Evolutionary conservation across 2,113 vertebrate genomes (phyloP).

Genomic region (Amblyornis subalaris): DNA sequence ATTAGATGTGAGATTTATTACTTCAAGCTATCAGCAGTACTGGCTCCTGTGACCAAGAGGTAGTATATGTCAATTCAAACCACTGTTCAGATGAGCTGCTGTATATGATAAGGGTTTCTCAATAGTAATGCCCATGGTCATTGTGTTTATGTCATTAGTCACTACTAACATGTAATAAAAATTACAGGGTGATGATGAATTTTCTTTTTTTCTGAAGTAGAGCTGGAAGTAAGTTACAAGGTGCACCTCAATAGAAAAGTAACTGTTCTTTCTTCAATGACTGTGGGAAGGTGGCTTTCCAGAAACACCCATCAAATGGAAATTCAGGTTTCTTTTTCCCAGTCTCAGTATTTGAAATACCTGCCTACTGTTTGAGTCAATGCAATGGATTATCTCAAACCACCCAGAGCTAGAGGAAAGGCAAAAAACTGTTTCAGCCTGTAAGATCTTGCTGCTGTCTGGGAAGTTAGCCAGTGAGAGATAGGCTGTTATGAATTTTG

Average conservation of each 20-base stretch:
- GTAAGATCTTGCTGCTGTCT: neutral
- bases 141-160: neutral
- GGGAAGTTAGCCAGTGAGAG: neutral
- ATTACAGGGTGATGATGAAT: neutral
- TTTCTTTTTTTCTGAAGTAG: neutral
- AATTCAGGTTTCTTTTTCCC: neutral
- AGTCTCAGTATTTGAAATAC: neutral
- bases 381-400: neutral
- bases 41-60: neutral
- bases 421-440: neutral
- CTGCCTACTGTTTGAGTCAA: neutral
- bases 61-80: neutral
- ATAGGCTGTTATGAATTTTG: neutral
- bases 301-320: neutral
- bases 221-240: neutral
- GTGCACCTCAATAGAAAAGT: neutral
- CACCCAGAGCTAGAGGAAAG: neutral
- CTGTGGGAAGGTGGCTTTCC: neutral
- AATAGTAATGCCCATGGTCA: neutral
- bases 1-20: neutral
- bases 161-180: neutral
- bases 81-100: neutral
- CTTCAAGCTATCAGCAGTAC: neutral
- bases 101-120: neutral
- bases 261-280: neutral